phyloP scores from a whole-genome alignment of 2,888 invertebrate species.

The Epiblema foenella region DNA sequence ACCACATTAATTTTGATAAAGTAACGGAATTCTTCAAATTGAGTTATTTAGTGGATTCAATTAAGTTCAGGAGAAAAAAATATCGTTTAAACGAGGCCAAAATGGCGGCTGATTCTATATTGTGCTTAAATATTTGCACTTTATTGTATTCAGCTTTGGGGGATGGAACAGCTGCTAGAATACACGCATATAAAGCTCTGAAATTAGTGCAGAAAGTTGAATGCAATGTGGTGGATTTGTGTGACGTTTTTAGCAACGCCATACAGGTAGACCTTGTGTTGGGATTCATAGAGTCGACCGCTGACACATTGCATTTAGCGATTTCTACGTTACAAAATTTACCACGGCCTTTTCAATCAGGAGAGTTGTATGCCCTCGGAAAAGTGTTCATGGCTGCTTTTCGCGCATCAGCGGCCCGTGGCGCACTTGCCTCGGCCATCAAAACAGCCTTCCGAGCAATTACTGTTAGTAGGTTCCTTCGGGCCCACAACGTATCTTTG shows the following conservation, averaged over 20 bases:
- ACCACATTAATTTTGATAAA: conserved; percentile 65
- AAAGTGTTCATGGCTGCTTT: conserved; percentile 76
- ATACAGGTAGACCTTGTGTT: conserved; percentile 76
- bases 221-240: conserved; percentile 70
- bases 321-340: conserved; percentile 59
- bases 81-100: conserved; percentile 57
- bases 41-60: conserved; percentile 52
- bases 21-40: conserved; percentile 61
- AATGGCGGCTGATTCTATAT: conserved; percentile 68
- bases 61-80: conserved; percentile 60
- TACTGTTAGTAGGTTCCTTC: conserved; percentile 72
- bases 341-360: conserved; percentile 65
- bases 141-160: conserved; percentile 65
- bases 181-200: conserved; percentile 65
- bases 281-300: conserved; percentile 66
- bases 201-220: conserved; percentile 66
- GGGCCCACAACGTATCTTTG: conserved; percentile 69
- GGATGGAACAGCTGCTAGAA: conserved; percentile 64
- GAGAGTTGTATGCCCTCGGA: conserved; percentile 76
- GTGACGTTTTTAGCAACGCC: conserved; percentile 77
- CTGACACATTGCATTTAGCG: conserved; percentile 69
- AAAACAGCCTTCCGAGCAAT: conserved; percentile 75
- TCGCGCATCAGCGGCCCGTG: conserved; percentile 69
- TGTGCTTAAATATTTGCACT: conserved; percentile 72
- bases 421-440: conserved; percentile 62